A percentile compares a stretch with the other conserved stretches of the same genome.
phyloP scores from a whole-genome alignment of 2,888 invertebrate genomes.

The Trichogramma dendrolimi region DNA sequence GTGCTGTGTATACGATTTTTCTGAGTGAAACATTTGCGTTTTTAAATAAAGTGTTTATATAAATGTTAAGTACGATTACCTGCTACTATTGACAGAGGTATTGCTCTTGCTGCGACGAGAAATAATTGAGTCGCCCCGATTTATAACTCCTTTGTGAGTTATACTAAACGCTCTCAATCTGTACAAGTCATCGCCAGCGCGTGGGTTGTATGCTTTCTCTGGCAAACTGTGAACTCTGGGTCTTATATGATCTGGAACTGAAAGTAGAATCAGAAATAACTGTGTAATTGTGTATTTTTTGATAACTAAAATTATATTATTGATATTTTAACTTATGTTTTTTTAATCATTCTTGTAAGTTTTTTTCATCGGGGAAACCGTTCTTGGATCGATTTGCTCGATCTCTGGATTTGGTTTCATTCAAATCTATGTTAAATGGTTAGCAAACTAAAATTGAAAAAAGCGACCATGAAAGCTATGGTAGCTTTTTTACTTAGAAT shows the following conservation, averaged over 20 bases:
- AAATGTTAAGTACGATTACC: constrained; percentile 52
- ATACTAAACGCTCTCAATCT: constrained; percentile 81
- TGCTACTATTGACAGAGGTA: constrained; percentile 79
- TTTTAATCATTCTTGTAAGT: not conserved
- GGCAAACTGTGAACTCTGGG: constrained; percentile 81
- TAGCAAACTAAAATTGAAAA: too few species aligned
- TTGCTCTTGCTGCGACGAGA: constrained; percentile 80
- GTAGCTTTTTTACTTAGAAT: too few species aligned
- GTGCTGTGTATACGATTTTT: too few species aligned
- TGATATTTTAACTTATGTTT: not conserved
- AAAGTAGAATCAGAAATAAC: constrained; percentile 29
- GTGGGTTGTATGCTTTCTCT: constrained; percentile 81
- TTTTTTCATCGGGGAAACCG: not conserved
- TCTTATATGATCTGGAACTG: constrained; percentile 79
- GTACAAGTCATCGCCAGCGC: constrained; percentile 79
- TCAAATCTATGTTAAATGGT: too few species aligned
- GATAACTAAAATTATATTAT: not conserved
- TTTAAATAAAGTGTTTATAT: too few species aligned
- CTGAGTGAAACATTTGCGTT: too few species aligned
- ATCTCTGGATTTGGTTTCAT: too few species aligned
- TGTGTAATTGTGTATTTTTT: not conserved
- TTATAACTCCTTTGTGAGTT: constrained; percentile 83
- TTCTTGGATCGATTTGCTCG: too few species aligned
- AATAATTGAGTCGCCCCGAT: constrained; percentile 86
- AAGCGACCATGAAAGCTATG: too few species aligned